Conservation (phyloP, 2,888 invertebrate species). For the Orthonevra nobilis region DNA sequence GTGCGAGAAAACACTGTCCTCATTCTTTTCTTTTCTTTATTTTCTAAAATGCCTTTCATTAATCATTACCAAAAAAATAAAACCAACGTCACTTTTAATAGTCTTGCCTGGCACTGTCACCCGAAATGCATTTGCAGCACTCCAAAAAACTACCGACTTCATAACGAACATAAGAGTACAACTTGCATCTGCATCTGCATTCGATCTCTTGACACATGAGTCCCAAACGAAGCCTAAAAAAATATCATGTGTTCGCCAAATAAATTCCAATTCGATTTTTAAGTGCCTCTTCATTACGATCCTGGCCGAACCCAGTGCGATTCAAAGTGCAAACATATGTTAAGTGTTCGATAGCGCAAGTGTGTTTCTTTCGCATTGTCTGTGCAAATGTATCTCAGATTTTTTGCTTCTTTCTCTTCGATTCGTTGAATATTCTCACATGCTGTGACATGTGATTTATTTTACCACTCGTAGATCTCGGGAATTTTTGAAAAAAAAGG, state of each 20-base stretch:
- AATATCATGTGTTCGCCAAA: conserved; percentile 3
- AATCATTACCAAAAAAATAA: no score
- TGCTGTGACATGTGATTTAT: conserved; percentile 49
- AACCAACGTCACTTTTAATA: no score
- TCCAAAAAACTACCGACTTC: background rate
- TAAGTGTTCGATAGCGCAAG: conserved; percentile 61
- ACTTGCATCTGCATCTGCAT: conserved; percentile 32
- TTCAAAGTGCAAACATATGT: conserved; percentile 67
- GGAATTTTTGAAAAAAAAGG: conserved; percentile 4
- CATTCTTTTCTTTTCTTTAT: no score
- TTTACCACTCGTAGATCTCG: no score
- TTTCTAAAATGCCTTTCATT: no score
- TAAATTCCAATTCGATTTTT: conserved; percentile 22
- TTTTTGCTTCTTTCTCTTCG: background rate
- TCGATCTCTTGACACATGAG: conserved; percentile 43
- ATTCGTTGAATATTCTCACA: conserved; percentile 34
- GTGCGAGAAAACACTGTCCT: no score
- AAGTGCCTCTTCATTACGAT: conserved; percentile 35
- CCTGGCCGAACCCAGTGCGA: conserved; percentile 7
- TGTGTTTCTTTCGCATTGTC: conserved; percentile 22
- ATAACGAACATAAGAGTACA: no score
- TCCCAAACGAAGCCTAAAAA: conserved; percentile 30
- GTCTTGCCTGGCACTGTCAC: conserved; percentile 2
- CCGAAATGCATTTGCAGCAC: background rate
- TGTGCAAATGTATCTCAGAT: conserved; percentile 26